phyloP scores from a whole-genome alignment of 2,888 invertebrate genomes.

The Cloeon dipterum region DNA sequence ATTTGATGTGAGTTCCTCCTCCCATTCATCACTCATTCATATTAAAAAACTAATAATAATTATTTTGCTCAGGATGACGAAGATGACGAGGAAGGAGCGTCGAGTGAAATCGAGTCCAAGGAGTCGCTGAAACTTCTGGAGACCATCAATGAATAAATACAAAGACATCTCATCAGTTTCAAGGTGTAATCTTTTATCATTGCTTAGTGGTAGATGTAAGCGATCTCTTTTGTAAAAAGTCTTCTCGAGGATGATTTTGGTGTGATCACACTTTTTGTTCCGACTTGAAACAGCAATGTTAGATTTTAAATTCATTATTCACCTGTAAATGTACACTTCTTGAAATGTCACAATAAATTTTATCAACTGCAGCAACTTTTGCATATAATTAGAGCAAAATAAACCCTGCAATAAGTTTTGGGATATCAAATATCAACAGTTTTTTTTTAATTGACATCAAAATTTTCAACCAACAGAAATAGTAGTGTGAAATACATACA shows the following conservation, averaged over 20 bases:
- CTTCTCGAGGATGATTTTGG: slow-evolving; percentile 1
- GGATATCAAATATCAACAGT: too few species aligned
- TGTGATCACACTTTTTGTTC: background rate
- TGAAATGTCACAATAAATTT: too few species aligned
- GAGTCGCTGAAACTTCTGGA: slow-evolving; percentile 12
- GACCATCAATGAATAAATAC: slow-evolving; percentile 8
- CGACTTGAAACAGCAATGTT: slow-evolving; percentile 1
- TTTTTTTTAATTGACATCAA: too few species aligned
- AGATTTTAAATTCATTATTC: too few species aligned
- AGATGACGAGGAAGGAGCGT: slow-evolving; percentile 13
- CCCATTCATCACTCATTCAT: background rate
- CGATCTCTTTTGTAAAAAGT: slow-evolving; percentile 3
- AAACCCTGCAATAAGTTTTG: too few species aligned
- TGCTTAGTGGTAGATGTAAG: slow-evolving; percentile 3
- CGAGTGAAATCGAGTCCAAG: slow-evolving; percentile 12
- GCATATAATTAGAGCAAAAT: too few species aligned
- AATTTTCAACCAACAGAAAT: too few species aligned
- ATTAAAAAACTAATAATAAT: background rate
- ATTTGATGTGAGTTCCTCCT: slow-evolving; percentile 34
- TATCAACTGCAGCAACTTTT: too few species aligned
- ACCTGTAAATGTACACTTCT: too few species aligned
- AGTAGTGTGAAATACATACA: too few species aligned
- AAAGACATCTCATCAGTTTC: slow-evolving; percentile 2
- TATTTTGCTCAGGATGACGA: slow-evolving; percentile 7
- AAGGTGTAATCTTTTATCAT: slow-evolving; percentile 4